These are phyloP conservation scores for Ceratosolen solmsi DNA, from an alignment of 1,140 invertebrate genomes.

Conservation along the genomic window DNA sequence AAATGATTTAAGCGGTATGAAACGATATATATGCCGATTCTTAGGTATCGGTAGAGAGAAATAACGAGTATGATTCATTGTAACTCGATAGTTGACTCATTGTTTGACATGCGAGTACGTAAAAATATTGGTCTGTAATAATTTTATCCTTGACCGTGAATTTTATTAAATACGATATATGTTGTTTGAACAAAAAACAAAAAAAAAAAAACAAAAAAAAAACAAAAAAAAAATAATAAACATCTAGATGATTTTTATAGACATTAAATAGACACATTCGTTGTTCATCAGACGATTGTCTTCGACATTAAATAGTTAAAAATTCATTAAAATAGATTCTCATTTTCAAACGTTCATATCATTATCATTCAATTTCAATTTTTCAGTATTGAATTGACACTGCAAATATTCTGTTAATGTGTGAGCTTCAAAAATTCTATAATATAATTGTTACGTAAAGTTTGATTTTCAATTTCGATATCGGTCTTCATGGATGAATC, in stretches of 20 bases:
- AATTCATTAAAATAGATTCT: too few species aligned
- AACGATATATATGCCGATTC: background rate
- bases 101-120: background rate
- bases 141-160: conserved; percentile 40
- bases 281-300: too few species aligned
- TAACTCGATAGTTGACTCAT: conserved; percentile 32
- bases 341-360: too few species aligned
- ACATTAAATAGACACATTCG: too few species aligned
- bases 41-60: background rate
- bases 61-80: conserved; percentile 28
- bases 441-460: background rate
- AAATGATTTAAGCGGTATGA: background rate
- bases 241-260: too few species aligned
- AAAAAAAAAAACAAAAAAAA: too few species aligned
- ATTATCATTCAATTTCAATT: too few species aligned
- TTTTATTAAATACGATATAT: background rate
- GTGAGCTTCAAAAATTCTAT: too few species aligned
- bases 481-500: background rate
- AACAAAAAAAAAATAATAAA: too few species aligned
- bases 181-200: conserved; percentile 17
- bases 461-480: background rate
- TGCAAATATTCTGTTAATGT: too few species aligned
- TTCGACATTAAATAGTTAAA: too few species aligned
- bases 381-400: too few species aligned
- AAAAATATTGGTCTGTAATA: conserved; percentile 29